Conservation (phyloP, 1,140 invertebrate species). For the Camponotus vicinus region DNA sequence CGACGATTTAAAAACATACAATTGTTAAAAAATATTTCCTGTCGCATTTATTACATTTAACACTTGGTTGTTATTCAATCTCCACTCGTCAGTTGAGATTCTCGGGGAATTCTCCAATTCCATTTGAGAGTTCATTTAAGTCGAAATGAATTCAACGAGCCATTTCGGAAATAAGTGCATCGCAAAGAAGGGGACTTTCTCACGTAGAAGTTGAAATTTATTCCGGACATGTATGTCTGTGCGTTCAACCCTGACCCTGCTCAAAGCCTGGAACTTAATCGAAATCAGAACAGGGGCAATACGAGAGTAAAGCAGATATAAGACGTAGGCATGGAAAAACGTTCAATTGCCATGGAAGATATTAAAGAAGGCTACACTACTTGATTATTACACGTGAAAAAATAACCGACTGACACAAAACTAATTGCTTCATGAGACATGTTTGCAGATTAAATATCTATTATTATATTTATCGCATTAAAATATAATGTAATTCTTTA, state of each 20-base stretch:
- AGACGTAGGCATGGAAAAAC: slow-evolving; percentile 12
- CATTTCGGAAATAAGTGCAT: slow-evolving; percentile 62
- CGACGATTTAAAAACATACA: no score
- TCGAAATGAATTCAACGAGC: slow-evolving; percentile 45
- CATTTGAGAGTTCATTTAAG: slow-evolving; percentile 53
- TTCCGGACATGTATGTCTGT: slow-evolving; percentile 62
- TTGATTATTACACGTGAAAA: not conserved
- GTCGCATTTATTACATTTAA: not conserved
- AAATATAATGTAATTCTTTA: not conserved
- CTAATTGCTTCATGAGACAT: not conserved
- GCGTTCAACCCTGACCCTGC: slow-evolving; percentile 67
- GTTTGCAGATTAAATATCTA: not conserved
- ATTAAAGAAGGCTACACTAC: not conserved
- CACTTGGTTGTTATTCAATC: not conserved
- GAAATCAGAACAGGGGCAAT: slow-evolving; percentile 37
- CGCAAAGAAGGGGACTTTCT: slow-evolving; percentile 43
- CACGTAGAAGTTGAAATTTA: slow-evolving; percentile 60
- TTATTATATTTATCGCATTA: not conserved
- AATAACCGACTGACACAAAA: not conserved
- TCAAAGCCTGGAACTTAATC: slow-evolving; percentile 66
- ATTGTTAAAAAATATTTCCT: not conserved
- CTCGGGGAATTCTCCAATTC: slow-evolving; percentile 2
- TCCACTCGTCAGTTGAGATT: slow-evolving; percentile 28
- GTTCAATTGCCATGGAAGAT: not conserved
- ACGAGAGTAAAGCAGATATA: not conserved